Percentiles rank a stretch among this genome's conserved stretches.
Conservation (phyloP, 2,113 vertebrate genomes). For the Bos taurus region ARS-UCD2.0 NC_037338.1:12580501-12581000, state of each 20-base stretch:
- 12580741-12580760: not conserved
- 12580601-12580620: not conserved
- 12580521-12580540: not conserved
- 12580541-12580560: not conserved
- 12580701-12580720: not conserved
- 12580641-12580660: not conserved
- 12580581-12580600: not conserved
- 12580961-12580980: fast-evolving
- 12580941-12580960: not conserved
- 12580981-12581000: not conserved
- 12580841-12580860: fast-evolving
- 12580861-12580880: not conserved
- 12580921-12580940: too few species aligned
- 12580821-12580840: not conserved
- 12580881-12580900: not conserved
- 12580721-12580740: not conserved
- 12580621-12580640: not conserved
- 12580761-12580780: not conserved
- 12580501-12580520: not conserved
- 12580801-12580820: not conserved
- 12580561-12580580: not conserved
- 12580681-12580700: not conserved
- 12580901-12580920: not conserved
- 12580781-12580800: not conserved
- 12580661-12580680: not conserved